These are phyloP conservation scores for Tylochromis polylepis DNA, from an alignment of 2,113 vertebrate species.

Conservation along the genomic window DNA sequence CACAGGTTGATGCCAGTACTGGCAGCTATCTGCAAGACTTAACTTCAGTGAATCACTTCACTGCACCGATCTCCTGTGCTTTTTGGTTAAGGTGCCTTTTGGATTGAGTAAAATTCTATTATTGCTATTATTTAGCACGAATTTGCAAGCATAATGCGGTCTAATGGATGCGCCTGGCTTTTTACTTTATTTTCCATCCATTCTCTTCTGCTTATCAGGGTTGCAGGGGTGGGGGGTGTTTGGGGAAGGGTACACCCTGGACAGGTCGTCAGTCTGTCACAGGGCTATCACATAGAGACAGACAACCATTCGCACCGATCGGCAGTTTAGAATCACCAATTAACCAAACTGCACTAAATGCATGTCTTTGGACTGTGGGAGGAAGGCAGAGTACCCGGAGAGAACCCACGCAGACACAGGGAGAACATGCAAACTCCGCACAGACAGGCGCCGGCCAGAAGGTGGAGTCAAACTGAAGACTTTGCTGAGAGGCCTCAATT, in stretches of 20 bases:
- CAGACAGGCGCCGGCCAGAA: background rate
- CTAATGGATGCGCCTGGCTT: fast-evolving
- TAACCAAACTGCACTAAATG: no score
- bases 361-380: no score
- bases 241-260: background rate
- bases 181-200: background rate
- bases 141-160: fast-evolving
- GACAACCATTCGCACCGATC: no score
- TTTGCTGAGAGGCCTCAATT: background rate
- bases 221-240: fast-evolving
- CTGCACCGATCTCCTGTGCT: fast-evolving
- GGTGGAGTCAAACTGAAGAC: background rate
- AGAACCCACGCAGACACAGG: no score
- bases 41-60: background rate
- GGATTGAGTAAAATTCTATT: background rate
- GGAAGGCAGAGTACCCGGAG: no score
- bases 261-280: background rate
- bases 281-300: background rate
- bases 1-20: no score
- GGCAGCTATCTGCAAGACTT: background rate
- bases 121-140: fast-evolving
- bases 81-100: background rate
- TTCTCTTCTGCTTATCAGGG: background rate
- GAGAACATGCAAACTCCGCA: no score
- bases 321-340: no score